A percentile compares a stretch with the other conserved stretches of the same genome.
Conservation (phyloP, 1,140 invertebrate genomes). For the Scaptodrosophila lebanonensis region DNA sequence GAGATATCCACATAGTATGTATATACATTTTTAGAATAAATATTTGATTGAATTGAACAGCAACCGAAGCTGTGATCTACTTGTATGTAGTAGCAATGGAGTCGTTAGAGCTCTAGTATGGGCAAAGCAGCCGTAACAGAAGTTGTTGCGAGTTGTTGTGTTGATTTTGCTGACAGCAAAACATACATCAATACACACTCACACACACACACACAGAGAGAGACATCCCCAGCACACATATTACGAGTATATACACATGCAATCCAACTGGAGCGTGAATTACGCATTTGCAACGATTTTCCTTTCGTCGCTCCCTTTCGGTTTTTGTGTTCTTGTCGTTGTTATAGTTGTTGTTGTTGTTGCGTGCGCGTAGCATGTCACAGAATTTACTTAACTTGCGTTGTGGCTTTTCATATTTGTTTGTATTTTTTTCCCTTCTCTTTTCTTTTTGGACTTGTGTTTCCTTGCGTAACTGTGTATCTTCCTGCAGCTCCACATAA, state of each 20-base stretch:
- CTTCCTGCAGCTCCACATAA: slow-evolving; percentile 46
- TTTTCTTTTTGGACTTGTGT: slow-evolving; percentile 23
- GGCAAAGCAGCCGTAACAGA: too few relatives aligned
- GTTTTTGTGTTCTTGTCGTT: slow-evolving; percentile 25
- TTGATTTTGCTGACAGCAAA: slow-evolving; percentile 52
- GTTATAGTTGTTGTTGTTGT: slow-evolving; percentile 42
- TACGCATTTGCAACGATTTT: slow-evolving; percentile 72
- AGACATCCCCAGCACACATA: slow-evolving; percentile 17
- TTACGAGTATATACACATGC: slow-evolving; percentile 33
- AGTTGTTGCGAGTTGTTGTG: slow-evolving; percentile 47
- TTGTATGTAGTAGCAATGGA: too few relatives aligned
- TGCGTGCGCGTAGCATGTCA: slow-evolving; percentile 73
- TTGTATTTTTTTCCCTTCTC: slow-evolving; percentile 31
- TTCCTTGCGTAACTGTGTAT: slow-evolving; percentile 45
- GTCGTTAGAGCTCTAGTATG: too few relatives aligned
- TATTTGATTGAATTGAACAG: too few relatives aligned
- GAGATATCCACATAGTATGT: too few relatives aligned
- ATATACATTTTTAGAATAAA: too few relatives aligned
- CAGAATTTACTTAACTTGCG: slow-evolving; percentile 62
- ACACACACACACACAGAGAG: slow-evolving; percentile 17
- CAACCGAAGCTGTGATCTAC: too few relatives aligned
- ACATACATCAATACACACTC: slow-evolving; percentile 14
- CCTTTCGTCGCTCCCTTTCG: slow-evolving; percentile 46
- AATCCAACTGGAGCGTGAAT: slow-evolving; percentile 70
- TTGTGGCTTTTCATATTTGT: slow-evolving; percentile 51